A percentile compares a stretch with the other conserved stretches of the same genome.
These are phyloP conservation scores for Parotocinclus haroldoi DNA, from an alignment of 2,797 vertebrate species.

Conservation along the genomic window DNA sequence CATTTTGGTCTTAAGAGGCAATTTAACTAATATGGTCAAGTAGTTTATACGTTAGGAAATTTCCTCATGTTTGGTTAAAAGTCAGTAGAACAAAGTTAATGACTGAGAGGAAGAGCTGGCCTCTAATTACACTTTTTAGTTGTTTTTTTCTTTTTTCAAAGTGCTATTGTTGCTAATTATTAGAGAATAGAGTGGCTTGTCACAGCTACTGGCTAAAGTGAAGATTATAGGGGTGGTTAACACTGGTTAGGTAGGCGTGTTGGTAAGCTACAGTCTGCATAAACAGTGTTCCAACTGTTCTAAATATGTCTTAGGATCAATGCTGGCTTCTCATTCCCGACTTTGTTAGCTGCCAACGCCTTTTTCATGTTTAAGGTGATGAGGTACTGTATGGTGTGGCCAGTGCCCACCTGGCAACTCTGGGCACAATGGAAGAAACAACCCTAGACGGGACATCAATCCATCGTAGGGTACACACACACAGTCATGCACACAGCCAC, in stretches of 20 bases:
- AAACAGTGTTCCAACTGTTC: neutral
- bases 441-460: no score
- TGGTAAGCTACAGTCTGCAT: constrained; percentile 5
- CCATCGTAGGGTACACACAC: no score
- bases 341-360: no score
- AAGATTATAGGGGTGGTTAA: neutral
- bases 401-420: no score
- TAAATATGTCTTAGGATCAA: no score
- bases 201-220: neutral
- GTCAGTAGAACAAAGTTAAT: constrained; percentile 23
- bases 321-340: no score
- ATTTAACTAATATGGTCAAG: no score
- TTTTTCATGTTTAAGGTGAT: no score
- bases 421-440: no score
- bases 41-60: neutral
- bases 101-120: neutral
- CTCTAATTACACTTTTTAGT: neutral
- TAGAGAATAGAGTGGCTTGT: neutral
- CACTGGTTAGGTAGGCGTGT: neutral
- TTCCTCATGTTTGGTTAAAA: neutral
- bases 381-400: no score
- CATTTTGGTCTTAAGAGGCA: no score
- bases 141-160: neutral
- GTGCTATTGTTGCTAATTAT: neutral
- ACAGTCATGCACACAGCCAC: no score